Evolutionary conservation across 2,888 invertebrate genomes (phyloP).

Genomic region (Cephus nigrinus): DNA sequence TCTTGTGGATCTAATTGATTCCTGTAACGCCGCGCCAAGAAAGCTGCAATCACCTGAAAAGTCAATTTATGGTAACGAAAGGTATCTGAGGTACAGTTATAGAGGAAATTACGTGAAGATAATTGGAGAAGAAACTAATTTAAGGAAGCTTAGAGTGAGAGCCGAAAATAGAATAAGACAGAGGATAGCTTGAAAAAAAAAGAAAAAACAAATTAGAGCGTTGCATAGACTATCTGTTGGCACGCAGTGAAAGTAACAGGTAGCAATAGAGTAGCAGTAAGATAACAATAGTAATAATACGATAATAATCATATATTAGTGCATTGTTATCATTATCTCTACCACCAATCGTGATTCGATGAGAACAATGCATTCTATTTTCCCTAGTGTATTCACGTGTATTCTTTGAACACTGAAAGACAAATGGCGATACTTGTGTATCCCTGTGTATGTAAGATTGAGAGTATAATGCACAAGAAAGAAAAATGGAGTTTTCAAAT

Average conservation of each 20-base stretch:
- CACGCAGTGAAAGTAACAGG: neutral
- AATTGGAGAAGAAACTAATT: neutral
- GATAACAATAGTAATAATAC: neutral
- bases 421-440: neutral
- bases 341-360: neutral
- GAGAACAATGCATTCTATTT: neutral
- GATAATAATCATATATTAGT: neutral
- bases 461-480: neutral
- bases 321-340: neutral
- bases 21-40: slow-evolving; percentile 83
- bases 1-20: slow-evolving; percentile 83
- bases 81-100: neutral
- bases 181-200: neutral
- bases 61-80: neutral
- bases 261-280: neutral
- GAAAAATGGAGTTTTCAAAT: neutral
- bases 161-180: neutral
- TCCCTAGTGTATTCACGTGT: neutral
- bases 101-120: neutral
- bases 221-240: neutral
- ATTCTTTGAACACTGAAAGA: neutral
- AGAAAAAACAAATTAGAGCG: neutral
- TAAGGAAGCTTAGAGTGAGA: neutral
- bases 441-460: neutral
- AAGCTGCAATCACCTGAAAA: slow-evolving; percentile 83